phyloP scores from a whole-genome alignment of 2,888 invertebrate genomes.

The Crocallis elinguaria region DNA sequence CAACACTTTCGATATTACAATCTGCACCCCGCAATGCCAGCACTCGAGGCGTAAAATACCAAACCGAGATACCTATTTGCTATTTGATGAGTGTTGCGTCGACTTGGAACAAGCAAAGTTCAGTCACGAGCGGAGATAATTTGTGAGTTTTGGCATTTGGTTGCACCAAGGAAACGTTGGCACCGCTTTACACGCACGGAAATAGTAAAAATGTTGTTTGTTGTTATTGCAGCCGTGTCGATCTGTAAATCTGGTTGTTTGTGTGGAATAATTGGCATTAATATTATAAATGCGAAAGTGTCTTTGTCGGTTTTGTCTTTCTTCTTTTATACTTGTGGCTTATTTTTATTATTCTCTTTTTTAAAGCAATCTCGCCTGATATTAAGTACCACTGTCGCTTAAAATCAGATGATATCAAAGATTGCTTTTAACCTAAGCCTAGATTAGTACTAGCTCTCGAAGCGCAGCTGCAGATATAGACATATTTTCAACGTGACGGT shows the following conservation, averaged over 20 bases:
- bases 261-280: too few species aligned
- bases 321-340: too few species aligned
- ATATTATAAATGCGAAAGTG: too few species aligned
- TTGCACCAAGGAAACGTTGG: slow-evolving; percentile 39
- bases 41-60: slow-evolving; percentile 45
- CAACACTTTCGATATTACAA: slow-evolving; percentile 20
- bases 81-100: slow-evolving; percentile 67
- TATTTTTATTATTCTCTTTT: too few species aligned
- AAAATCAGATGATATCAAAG: too few species aligned
- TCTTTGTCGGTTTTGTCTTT: too few species aligned
- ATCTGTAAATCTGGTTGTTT: neutral
- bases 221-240: neutral
- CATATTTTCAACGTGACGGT: too few species aligned
- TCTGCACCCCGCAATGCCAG: slow-evolving; percentile 31
- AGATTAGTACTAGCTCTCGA: too few species aligned
- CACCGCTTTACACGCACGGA: slow-evolving; percentile 37
- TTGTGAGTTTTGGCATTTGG: slow-evolving; percentile 77
- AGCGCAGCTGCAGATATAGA: too few species aligned
- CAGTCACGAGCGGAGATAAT: slow-evolving; percentile 77
- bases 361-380: too few species aligned
- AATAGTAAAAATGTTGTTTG: slow-evolving; percentile 30
- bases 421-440: too few species aligned
- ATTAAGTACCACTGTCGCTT: too few species aligned
- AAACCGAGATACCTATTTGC: slow-evolving; percentile 43
- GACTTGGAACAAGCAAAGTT: slow-evolving; percentile 70